A percentile compares a stretch with the other conserved stretches of the same genome.
Conservation (phyloP, 2,888 invertebrate genomes). For the Oxycera nigricornis region DNA sequence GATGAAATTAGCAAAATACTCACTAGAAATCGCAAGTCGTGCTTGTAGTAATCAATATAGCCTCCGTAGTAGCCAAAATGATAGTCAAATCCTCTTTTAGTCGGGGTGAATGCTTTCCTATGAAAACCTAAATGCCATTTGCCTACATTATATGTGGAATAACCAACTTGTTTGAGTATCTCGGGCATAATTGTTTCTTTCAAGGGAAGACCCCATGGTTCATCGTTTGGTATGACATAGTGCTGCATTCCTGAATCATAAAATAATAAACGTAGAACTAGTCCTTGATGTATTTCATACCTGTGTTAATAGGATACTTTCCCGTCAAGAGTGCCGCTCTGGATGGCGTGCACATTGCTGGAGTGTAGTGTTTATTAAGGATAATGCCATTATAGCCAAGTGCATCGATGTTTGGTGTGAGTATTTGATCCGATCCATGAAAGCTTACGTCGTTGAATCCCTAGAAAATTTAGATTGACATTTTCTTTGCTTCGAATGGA, state of each 20-base stretch:
- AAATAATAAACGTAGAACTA: neutral
- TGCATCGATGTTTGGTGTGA: slow-evolving; percentile 89
- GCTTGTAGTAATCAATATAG: slow-evolving; percentile 80
- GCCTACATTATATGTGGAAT: slow-evolving; percentile 82
- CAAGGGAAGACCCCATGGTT: slow-evolving; percentile 76
- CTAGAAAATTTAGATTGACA: slow-evolving; percentile 62
- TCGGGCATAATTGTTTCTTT: slow-evolving; percentile 74
- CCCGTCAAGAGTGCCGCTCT: slow-evolving; percentile 84
- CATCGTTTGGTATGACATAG: slow-evolving; percentile 70
- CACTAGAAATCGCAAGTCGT: slow-evolving; percentile 63
- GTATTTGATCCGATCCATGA: slow-evolving; percentile 85
- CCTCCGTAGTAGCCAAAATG: slow-evolving; percentile 88
- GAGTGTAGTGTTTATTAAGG: slow-evolving; percentile 79
- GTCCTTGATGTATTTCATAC: slow-evolving; percentile 54
- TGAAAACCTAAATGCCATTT: slow-evolving; percentile 92
- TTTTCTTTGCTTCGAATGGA: slow-evolving; percentile 22
- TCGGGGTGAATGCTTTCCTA: slow-evolving; percentile 68
- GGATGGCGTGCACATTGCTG: slow-evolving; percentile 86
- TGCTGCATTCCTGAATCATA: slow-evolving; percentile 72
- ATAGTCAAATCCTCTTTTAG: slow-evolving; percentile 76
- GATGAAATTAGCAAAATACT: slow-evolving; percentile 48
- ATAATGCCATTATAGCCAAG: slow-evolving; percentile 85
- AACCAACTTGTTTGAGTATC: slow-evolving; percentile 73
- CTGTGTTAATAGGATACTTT: slow-evolving; percentile 83
- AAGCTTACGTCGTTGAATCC: slow-evolving; percentile 93